phyloP scores from a whole-genome alignment of 2,888 invertebrate genomes.

The Omphaloscelis lunosa region DNA sequence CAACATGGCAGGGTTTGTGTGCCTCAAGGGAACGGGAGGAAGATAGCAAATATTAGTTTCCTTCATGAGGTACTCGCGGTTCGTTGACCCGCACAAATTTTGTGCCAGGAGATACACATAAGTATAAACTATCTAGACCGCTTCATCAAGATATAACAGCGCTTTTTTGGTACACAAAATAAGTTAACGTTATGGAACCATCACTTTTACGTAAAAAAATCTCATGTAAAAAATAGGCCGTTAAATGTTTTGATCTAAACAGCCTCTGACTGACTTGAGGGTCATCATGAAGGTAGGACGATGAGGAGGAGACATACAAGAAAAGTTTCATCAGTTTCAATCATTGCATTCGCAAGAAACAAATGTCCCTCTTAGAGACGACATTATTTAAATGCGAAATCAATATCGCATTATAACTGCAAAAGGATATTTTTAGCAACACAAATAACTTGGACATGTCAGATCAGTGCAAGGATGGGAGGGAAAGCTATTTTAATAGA shows the following conservation, averaged over 20 bases:
- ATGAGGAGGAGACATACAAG: not conserved
- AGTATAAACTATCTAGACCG: constrained; percentile 75
- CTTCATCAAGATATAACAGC: constrained; percentile 58
- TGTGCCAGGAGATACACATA: constrained; percentile 71
- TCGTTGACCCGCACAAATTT: constrained; percentile 87
- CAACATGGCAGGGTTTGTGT: constrained; percentile 80
- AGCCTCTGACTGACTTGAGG: not conserved
- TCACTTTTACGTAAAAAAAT: constrained; percentile 10
- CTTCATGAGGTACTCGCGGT: constrained; percentile 83
- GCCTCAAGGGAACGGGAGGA: constrained; percentile 85
- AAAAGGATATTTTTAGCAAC: not conserved
- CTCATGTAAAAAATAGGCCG: not conserved
- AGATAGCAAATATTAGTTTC: constrained; percentile 88
- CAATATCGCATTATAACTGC: not conserved
- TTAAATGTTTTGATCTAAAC: not conserved
- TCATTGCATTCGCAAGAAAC: not conserved
- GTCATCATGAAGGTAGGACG: not conserved
- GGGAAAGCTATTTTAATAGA: constrained; percentile 53
- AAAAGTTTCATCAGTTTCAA: not conserved
- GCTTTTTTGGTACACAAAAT: constrained; percentile 29
- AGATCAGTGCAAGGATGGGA: constrained; percentile 25
- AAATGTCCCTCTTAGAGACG: not conserved
- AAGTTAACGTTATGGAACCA: constrained; percentile 22
- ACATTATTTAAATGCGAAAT: not conserved
- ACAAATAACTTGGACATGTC: constrained; percentile 6